Percentiles rank a stretch among this genome's conserved stretches.
These are phyloP conservation scores for Subanguina moxae DNA, from an alignment of 1,140 invertebrate species.

Conservation along the genomic window DNA sequence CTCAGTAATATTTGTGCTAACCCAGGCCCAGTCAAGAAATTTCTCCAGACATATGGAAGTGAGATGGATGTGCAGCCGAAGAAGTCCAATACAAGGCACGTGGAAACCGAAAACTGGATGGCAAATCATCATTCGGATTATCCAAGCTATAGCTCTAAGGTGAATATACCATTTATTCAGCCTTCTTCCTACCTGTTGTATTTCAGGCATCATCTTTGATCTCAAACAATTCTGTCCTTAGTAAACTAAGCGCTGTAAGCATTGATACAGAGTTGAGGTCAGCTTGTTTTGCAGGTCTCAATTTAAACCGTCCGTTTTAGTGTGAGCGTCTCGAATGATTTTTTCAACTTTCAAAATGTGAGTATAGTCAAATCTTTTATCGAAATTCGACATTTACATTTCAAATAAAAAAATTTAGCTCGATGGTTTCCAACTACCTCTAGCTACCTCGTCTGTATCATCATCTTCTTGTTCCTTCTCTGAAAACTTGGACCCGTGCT, in stretches of 20 bases:
- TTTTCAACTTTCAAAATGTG: conserved; percentile 7
- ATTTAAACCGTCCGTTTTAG: too few species aligned
- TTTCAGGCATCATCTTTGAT: conserved; percentile 23
- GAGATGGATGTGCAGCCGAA: neutral
- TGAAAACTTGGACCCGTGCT: conserved; percentile 21
- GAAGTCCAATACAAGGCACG: neutral
- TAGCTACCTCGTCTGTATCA: neutral
- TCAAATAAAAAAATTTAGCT: too few species aligned
- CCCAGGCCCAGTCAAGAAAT: conserved; percentile 20
- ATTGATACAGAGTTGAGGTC: conserved; percentile 16
- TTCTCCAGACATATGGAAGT: conserved; percentile 15
- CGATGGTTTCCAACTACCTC: too few species aligned
- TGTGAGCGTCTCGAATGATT: conserved; percentile 12
- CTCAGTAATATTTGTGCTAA: conserved; percentile 20
- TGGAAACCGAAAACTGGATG: conserved; percentile 22
- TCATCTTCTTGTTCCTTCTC: neutral
- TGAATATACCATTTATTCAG: neutral
- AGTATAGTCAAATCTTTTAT: neutral
- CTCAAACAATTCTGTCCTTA: neutral
- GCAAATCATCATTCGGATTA: conserved; percentile 9
- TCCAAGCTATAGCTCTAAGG: conserved; percentile 4
- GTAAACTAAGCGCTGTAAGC: conserved; percentile 20
- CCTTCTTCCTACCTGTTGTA: neutral
- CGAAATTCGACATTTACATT: too few species aligned
- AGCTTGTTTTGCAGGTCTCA: too few species aligned